Percentiles rank a stretch among this genome's conserved stretches.
These are phyloP conservation scores for Teinopalpus imperialis DNA, from an alignment of 2,888 invertebrate genomes.

Conservation along the genomic window DNA sequence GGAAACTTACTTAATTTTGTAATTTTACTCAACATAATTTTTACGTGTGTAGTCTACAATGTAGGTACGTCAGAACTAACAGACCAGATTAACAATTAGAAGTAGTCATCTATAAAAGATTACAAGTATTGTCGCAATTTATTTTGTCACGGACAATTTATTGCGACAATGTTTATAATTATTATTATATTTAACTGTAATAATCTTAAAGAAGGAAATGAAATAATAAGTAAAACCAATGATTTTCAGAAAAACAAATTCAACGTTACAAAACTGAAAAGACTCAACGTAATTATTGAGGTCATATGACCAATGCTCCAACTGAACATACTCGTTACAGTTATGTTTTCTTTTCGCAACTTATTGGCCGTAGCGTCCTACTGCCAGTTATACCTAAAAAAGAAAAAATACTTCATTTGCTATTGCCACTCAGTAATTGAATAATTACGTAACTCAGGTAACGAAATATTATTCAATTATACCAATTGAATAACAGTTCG, in stretches of 20 bases:
- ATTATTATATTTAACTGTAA: too few relatives aligned
- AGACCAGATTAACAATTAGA: too few relatives aligned
- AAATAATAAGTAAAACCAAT: background rate
- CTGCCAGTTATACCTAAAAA: conserved; percentile 13
- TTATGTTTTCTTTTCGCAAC: conserved; percentile 28
- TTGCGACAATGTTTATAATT: too few relatives aligned
- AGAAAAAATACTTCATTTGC: conserved; percentile 13
- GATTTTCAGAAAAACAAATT: background rate
- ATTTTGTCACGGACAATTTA: too few relatives aligned
- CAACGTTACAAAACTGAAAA: background rate
- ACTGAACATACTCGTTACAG: conserved; percentile 27
- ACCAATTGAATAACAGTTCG: background rate
- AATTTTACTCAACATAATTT: too few relatives aligned
- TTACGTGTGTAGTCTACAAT: too few relatives aligned
- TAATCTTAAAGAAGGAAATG: too few relatives aligned
- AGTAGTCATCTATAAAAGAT: too few relatives aligned
- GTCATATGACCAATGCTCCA: conserved; percentile 15
- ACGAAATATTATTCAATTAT: background rate
- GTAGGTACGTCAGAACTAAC: too few relatives aligned
- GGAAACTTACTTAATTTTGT: too few relatives aligned
- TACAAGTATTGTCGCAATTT: too few relatives aligned
- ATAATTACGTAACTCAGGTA: conserved; percentile 7
- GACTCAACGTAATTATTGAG: conserved; percentile 17
- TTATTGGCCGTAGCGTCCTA: conserved; percentile 25
- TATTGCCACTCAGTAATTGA: conserved; percentile 2